A percentile compares a stretch with the other conserved stretches of the same genome.
Conservation (phyloP, 2,113 vertebrate species). For the Tetraodon nigroviridis region DNA sequence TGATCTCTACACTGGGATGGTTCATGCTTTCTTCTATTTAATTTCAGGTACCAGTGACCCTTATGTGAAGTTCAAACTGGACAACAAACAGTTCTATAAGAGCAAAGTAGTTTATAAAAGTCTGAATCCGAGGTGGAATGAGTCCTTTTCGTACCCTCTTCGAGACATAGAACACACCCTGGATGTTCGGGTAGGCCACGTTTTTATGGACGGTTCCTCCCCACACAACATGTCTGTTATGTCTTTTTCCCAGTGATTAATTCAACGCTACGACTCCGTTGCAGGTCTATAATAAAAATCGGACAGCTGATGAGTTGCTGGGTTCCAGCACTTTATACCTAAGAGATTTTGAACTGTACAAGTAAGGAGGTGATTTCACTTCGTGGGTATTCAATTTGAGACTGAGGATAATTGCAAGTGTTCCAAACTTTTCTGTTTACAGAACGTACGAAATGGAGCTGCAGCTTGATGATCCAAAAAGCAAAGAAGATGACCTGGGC, state of each 20-base stretch:
- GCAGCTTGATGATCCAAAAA: slow-evolving; percentile 85
- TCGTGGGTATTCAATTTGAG: too few species aligned
- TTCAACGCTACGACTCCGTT: neutral
- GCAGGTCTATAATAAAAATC: slow-evolving; percentile 92
- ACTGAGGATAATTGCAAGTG: neutral
- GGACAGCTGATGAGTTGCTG: slow-evolving; percentile 93
- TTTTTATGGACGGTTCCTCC: neutral
- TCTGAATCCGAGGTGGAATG: slow-evolving; percentile 92
- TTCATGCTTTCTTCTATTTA: slow-evolving; percentile 16
- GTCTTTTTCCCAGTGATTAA: neutral
- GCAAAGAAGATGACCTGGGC: slow-evolving; percentile 91
- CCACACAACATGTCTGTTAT: neutral
- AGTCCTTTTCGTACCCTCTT: slow-evolving; percentile 84
- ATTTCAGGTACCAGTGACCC: slow-evolving; percentile 89
- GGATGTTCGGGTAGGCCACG: slow-evolving; percentile 79
- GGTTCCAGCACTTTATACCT: slow-evolving; percentile 79
- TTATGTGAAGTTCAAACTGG: slow-evolving; percentile 93
- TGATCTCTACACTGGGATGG: neutral
- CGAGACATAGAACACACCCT: slow-evolving; percentile 82
- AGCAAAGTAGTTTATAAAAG: slow-evolving; percentile 93
- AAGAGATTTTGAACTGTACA: slow-evolving; percentile 82
- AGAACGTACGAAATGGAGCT: slow-evolving; percentile 83
- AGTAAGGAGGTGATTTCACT: slow-evolving; percentile 64
- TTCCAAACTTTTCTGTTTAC: slow-evolving; percentile 1
- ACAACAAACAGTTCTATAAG: slow-evolving; percentile 93